Conservation (phyloP, 2,113 vertebrate species). For the Eubucco bourcierii region DNA sequence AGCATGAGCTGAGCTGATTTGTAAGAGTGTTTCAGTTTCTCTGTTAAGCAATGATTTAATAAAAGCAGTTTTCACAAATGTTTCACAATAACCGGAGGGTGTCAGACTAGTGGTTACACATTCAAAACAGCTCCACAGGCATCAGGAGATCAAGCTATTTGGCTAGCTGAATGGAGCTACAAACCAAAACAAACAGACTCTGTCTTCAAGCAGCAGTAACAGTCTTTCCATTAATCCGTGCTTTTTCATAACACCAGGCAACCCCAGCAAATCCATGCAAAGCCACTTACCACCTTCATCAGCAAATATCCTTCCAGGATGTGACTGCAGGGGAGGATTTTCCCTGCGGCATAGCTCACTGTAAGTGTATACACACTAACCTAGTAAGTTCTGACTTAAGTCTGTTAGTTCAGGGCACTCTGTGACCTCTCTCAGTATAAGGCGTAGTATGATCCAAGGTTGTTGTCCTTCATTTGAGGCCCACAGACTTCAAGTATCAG, state of each 20-base stretch:
- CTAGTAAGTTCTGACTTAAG: background rate
- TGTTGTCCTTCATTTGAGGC: background rate
- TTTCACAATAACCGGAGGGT: constrained; percentile 50
- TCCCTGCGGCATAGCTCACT: background rate
- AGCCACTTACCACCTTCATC: constrained; percentile 1
- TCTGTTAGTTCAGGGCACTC: fast-evolving
- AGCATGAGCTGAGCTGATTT: constrained; percentile 16
- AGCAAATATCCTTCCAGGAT: constrained; percentile 28
- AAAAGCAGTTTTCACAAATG: constrained; percentile 34
- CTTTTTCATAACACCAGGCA: constrained; percentile 15
- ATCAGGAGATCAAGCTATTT: constrained; percentile 26
- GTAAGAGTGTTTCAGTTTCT: constrained; percentile 45
- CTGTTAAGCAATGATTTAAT: constrained; percentile 40
- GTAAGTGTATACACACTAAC: background rate
- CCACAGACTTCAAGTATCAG: background rate
- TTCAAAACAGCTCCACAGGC: constrained; percentile 24
- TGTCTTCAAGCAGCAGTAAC: background rate
- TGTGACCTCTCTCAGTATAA: background rate
- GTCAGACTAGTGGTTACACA: constrained; percentile 28
- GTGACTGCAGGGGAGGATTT: background rate
- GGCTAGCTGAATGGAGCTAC: background rate
- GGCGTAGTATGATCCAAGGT: background rate
- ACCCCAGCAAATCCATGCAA: background rate
- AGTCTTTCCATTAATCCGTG: background rate
- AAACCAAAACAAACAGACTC: constrained; percentile 60